phyloP scores from a whole-genome alignment of 2,113 vertebrate genomes.

The Oxyruncus cristatus region DNA sequence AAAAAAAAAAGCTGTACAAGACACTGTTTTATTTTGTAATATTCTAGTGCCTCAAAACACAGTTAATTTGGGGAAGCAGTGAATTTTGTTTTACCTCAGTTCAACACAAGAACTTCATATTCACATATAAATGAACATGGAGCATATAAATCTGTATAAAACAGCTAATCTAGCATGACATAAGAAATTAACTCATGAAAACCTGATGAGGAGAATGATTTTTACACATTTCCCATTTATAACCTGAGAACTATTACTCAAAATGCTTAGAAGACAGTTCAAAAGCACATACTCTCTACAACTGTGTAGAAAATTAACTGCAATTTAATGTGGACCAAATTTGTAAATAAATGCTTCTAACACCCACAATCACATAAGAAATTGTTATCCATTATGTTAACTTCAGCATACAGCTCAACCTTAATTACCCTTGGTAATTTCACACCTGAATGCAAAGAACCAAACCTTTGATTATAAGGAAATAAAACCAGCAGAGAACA shows the following conservation, averaged over 20 bases:
- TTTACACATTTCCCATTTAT: neutral
- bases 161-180: neutral
- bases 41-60: neutral
- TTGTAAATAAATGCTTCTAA: neutral
- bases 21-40: neutral
- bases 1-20: neutral
- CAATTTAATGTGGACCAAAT: neutral
- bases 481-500: neutral
- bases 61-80: neutral
- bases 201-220: neutral
- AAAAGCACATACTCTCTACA: neutral
- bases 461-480: neutral
- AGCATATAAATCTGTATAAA: neutral
- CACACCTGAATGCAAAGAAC: neutral
- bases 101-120: neutral
- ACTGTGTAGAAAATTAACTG: neutral
- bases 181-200: neutral
- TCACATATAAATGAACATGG: neutral
- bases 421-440: neutral
- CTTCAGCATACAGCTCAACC: neutral
- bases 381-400: neutral
- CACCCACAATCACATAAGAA: neutral
- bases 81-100: neutral
- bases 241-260: neutral
- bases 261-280: neutral